Evolutionary conservation across 1,140 invertebrate genomes (phyloP).

Genomic region (Popillia japonica): DNA sequence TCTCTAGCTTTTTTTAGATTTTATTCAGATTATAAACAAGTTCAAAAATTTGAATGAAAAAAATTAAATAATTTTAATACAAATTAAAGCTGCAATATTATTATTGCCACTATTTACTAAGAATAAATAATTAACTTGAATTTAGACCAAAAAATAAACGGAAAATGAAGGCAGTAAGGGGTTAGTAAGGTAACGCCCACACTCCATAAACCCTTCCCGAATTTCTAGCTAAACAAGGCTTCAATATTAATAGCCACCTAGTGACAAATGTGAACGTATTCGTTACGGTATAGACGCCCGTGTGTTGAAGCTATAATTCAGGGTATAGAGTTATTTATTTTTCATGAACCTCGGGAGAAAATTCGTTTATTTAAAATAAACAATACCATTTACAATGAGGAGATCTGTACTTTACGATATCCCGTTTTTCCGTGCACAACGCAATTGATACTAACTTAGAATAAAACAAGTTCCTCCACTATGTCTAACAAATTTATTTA

Average conservation of each 20-base stretch:
- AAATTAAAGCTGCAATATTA: too few relatives aligned
- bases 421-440: background rate
- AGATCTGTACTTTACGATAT: background rate
- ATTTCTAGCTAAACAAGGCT: background rate
- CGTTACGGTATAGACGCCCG: background rate
- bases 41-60: too few relatives aligned
- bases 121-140: too few relatives aligned
- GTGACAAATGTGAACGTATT: background rate
- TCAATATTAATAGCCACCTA: background rate
- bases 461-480: too few relatives aligned
- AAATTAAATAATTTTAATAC: too few relatives aligned
- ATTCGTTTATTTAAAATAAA: constrained; percentile 16
- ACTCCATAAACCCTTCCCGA: background rate
- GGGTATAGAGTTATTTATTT: background rate
- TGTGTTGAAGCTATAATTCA: background rate
- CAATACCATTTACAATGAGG: background rate
- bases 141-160: background rate
- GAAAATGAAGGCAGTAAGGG: background rate
- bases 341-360: background rate
- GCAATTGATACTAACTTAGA: too few relatives aligned
- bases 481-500: too few relatives aligned
- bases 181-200: background rate
- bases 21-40: too few relatives aligned
- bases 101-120: too few relatives aligned
- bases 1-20: too few relatives aligned